These are phyloP conservation scores for Acromyrmex heyeri DNA, from an alignment of 1,140 invertebrate species.

Conservation along the genomic window DNA sequence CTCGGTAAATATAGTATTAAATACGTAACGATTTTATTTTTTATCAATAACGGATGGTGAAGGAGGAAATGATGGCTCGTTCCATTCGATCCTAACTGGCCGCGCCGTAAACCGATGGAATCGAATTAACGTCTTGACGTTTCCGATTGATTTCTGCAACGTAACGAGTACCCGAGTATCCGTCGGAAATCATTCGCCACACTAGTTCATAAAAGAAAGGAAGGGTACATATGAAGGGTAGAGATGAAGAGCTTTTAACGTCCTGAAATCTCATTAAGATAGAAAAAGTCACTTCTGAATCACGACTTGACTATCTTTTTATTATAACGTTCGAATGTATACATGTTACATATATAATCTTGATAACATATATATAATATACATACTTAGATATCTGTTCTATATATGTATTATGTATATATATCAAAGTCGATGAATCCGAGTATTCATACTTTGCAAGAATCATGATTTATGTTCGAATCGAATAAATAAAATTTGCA, in stretches of 20 bases:
- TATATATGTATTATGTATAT: no score
- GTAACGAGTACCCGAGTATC: constrained; percentile 42
- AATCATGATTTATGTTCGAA: no score
- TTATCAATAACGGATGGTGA: neutral
- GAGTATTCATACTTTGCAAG: no score
- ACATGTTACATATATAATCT: neutral
- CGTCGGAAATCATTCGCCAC: constrained; percentile 52
- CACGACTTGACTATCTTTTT: constrained; percentile 44
- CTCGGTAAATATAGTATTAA: neutral
- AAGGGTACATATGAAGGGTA: constrained; percentile 5
- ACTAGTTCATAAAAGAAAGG: constrained; percentile 46
- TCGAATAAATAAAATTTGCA: no score
- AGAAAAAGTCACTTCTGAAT: constrained; percentile 52
- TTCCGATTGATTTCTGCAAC: constrained; percentile 61
- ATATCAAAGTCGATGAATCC: no score
- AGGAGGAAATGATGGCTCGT: constrained; percentile 36
- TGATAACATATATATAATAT: no score
- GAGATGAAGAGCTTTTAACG: constrained; percentile 53
- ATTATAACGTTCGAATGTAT: neutral
- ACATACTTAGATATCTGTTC: no score
- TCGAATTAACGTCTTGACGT: constrained; percentile 63
- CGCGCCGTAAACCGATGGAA: constrained; percentile 39
- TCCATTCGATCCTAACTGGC: constrained; percentile 20
- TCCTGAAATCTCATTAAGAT: constrained; percentile 62
- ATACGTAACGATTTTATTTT: constrained; percentile 23